These are phyloP conservation scores for Basileuterus tristriatus DNA, from an alignment of 2,797 vertebrate species.

Conservation along the genomic window DNA sequence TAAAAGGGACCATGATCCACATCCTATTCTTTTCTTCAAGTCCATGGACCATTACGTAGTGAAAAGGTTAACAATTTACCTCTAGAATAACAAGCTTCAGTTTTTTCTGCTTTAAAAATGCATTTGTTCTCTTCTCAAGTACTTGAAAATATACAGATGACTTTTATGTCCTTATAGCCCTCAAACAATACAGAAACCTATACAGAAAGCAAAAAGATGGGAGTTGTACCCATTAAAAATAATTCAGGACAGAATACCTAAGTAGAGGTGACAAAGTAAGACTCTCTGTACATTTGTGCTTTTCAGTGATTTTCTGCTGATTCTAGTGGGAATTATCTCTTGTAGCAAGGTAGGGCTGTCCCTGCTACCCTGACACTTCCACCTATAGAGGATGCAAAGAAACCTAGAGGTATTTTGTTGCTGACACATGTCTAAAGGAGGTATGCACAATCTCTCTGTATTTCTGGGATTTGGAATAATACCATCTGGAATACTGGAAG, in stretches of 20 bases:
- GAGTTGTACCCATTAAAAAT: background rate
- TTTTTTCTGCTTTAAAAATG: slow-evolving; percentile 23
- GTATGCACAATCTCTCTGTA: background rate
- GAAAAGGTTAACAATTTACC: slow-evolving; percentile 39
- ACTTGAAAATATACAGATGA: background rate
- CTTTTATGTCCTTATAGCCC: background rate
- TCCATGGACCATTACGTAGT: background rate
- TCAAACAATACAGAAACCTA: background rate
- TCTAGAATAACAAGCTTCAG: slow-evolving; percentile 13
- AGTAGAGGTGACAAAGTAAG: background rate
- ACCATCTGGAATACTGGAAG: background rate
- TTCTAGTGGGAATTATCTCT: background rate
- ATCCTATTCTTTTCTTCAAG: background rate
- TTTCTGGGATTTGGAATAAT: background rate
- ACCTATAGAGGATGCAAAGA: background rate
- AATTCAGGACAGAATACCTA: background rate
- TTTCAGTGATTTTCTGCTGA: background rate
- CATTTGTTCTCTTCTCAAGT: background rate
- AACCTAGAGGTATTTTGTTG: background rate
- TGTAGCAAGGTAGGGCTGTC: background rate
- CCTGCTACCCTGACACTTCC: background rate
- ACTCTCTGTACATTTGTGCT: background rate
- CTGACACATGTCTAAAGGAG: background rate
- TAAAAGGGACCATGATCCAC: background rate
- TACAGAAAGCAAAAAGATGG: background rate